phyloP scores from a whole-genome alignment of 2,113 vertebrate species.

The Clinocottus analis region DNA sequence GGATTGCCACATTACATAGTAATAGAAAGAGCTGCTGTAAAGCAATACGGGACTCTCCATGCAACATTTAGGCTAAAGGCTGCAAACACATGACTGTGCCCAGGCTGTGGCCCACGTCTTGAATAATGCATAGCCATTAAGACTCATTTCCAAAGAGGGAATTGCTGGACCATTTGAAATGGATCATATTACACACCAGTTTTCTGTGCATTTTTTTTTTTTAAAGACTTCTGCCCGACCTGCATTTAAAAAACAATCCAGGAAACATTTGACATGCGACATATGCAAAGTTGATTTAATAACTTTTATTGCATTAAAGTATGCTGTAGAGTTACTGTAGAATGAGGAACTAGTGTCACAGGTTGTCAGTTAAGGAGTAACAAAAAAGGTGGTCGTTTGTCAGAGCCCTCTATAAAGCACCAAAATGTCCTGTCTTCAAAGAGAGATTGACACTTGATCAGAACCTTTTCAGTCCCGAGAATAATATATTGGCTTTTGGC shows the following conservation, averaged over 20 bases:
- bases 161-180: neutral
- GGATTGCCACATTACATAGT: neutral
- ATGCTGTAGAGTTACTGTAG: neutral
- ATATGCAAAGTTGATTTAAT: neutral
- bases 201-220: neutral
- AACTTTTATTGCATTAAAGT: neutral
- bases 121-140: constrained; percentile 21
- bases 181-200: neutral
- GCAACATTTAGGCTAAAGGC: neutral
- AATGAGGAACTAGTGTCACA: neutral
- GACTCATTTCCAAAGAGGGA: constrained; percentile 23
- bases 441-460: neutral
- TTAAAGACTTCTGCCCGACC: neutral
- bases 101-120: neutral
- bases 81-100: neutral
- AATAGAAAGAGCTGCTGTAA: neutral
- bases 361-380: neutral
- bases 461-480: neutral
- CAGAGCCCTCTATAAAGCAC: no score
- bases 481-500: neutral
- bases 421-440: neutral
- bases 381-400: no score
- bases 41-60: neutral
- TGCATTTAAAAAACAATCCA: neutral
- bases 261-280: neutral